Base-by-base conservation (phyloP, 2,888 invertebrate genomes). In the Ditula angustiorana region DNA sequence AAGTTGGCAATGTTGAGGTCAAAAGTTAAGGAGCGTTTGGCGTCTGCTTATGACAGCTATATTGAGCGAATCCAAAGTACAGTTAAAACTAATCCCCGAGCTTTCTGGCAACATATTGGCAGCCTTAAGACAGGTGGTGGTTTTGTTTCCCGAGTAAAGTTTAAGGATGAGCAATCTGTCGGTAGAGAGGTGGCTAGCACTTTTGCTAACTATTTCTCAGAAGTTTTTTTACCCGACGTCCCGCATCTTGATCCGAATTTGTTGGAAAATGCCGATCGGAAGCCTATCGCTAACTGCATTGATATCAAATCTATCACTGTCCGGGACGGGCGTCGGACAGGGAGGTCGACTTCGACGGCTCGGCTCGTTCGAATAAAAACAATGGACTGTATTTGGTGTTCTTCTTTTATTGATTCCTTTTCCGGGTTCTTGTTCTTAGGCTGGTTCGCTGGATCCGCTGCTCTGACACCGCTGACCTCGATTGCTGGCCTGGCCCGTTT, bases 141-240 rank as follows among this genome's bases (percentile, higher is more conserved):
- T 26, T 47, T 47, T n/a, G 24, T 47, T n/a, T 47, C 47, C 5
- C 23, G 26, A 21, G 24, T 47, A 24, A 26, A 24, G 47, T 47
- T 11, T 13, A 23, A 19, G 8, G 46, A 23, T 11, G 13, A 23
- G 16, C 11, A 46, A 21, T 46, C 4, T 46, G 13, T 11, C 13
- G 46, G 46, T 21, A 46, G 11, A 11, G 49, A 49, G n/a, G 49
- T 19, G 5, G 49, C 49, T 49, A 49, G 24, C 24, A 7, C 49
- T 23, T 49, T 49, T 26, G 23, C 49, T 23, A 26, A 49, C 13
- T 49, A 24, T 19, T 49, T 49, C 49, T 49, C 49, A 3, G 26
- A 26, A 24, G 49, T 26, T 5, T 24, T 49, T 49, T n/a, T 49
- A 19, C 49, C 49, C 24, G 46, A 46, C 11, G 10, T 46, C 13